Conservation (phyloP, 2,797 vertebrate species). For the Dermochelys coriacea region DNA sequence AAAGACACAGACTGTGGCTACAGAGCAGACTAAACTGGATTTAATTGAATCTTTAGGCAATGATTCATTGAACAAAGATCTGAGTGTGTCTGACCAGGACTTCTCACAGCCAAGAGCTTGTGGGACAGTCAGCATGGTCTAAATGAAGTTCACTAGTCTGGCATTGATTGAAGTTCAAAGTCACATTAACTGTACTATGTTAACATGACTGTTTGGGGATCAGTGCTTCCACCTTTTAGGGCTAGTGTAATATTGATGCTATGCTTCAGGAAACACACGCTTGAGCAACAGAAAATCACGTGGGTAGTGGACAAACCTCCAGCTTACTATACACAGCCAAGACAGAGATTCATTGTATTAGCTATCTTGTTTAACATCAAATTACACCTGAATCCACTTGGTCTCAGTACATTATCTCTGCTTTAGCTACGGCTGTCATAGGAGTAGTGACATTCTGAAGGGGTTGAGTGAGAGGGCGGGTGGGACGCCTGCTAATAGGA, state of each 20-base stretch:
- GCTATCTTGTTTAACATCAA: neutral
- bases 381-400: neutral
- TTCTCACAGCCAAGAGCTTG: constrained; percentile 62
- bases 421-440: neutral
- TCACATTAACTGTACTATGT: neutral
- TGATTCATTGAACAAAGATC: constrained; percentile 75
- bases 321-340: neutral
- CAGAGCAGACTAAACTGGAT: constrained; percentile 34
- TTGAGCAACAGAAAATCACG: neutral
- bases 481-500: neutral
- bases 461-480: neutral
- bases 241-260: neutral
- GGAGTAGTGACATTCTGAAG: neutral
- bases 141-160: constrained; percentile 59
- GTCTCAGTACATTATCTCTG: neutral
- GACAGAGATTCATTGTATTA: neutral
- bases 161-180: constrained; percentile 66
- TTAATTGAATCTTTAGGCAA: constrained; percentile 71
- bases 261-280: neutral
- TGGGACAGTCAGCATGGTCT: constrained; percentile 24
- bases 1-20: constrained; percentile 26
- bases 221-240: neutral
- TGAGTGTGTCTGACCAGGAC: constrained; percentile 71
- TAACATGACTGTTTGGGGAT: neutral
- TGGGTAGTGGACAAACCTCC: neutral